Evolutionary conservation across 2,113 vertebrate genomes (phyloP).

Genomic region (Pantherophis guttatus): DNA sequence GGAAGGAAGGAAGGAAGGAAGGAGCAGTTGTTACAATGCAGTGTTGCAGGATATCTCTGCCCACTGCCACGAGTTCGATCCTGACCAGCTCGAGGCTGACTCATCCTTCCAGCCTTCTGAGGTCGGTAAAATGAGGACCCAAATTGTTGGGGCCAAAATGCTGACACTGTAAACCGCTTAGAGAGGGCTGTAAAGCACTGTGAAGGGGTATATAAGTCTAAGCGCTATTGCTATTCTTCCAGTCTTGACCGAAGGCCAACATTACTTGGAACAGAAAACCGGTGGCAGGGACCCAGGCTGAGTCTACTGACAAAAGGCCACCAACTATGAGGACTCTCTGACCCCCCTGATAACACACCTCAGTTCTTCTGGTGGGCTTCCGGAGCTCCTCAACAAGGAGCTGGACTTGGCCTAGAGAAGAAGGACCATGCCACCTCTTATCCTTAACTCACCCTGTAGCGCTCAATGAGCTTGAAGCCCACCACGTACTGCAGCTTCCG

Average conservation of each 20-base stretch:
- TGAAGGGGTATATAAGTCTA: no score
- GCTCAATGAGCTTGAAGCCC: slow-evolving; percentile 71
- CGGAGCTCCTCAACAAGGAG: not conserved
- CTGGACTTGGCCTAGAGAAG: not conserved
- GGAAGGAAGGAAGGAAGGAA: no score
- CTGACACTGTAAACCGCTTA: no score
- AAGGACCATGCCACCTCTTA: fast-evolving
- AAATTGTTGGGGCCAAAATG: no score
- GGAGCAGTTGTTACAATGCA: no score
- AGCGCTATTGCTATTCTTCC: not conserved
- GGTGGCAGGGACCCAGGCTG: not conserved
- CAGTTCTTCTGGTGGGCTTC: not conserved
- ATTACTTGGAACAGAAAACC: not conserved
- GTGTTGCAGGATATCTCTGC: no score
- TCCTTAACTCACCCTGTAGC: slow-evolving; percentile 69
- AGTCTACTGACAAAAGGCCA: not conserved
- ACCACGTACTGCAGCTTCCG: slow-evolving; percentile 71
- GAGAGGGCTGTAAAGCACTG: no score
- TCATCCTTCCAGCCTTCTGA: no score
- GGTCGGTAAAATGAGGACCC: no score
- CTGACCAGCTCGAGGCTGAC: no score
- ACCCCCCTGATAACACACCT: not conserved
- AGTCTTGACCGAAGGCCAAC: not conserved
- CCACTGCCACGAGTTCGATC: no score
- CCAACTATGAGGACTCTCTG: no score